Base-by-base conservation (phyloP, 2,797 vertebrate species). In the Tapera naevia region DNA sequence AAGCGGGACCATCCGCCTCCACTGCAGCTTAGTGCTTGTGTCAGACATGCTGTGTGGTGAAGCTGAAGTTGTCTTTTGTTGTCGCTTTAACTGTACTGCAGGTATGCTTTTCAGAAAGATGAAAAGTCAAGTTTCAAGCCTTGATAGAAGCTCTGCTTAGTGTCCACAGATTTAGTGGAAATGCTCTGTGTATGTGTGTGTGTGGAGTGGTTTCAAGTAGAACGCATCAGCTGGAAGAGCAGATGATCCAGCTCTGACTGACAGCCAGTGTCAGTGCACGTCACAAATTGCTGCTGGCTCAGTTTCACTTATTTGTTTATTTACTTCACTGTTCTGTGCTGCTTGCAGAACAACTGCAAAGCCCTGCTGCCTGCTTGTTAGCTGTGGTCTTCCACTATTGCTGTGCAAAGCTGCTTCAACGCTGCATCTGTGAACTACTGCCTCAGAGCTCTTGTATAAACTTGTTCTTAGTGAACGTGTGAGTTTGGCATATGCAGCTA, bases 221-320 rank as follows among this genome's bases (percentile, higher is more conserved):
- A 88, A 88, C 60, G 11, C 54, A 83, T 96, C 83, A 94, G 19
- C 76, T 95, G 69, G 73, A 96, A 93, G 94, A 93, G 86, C 78
- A 74, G 94, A 93, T 88, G 93, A 93, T 92, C 75, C 76, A 85
- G 39, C 58, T 92, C 71, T 83, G 90, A 97, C 74, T 95, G 96
- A 96, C 95, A 96, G 96, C 86, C 83, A 91, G 87, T 82, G 95
- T 80, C 90, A 83, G 87, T 33, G 78, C 95, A 53, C 58, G 14
- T 97, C 91, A 87, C 60, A 86, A 86, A 86, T 91, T 58, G 80
- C 90, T 97, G 78, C 82, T 94, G 95, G 90, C 92, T 92, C 70
- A 9, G 28, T 90, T 89, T 82, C 83, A 18, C 81, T 69, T 95
- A 78, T 95, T 97, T 96, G 94, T 96, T 97, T 97, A 74, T 96